Base-by-base conservation (phyloP, 2,113 vertebrate species). In the Notarius lentiginosus region DNA sequence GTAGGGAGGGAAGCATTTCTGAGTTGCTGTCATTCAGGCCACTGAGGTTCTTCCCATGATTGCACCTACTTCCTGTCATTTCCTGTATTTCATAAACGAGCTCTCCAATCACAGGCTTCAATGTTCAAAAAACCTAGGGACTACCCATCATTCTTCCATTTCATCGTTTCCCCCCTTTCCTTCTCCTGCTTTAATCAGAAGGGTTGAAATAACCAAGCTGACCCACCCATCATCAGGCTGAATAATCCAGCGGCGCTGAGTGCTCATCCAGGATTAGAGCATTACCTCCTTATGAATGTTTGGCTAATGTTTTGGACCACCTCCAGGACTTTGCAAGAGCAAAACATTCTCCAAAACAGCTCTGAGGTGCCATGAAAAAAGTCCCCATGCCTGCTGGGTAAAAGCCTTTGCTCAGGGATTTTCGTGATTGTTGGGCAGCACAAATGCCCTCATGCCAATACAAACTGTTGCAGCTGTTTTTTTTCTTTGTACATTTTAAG, bases 1-100 rank as follows among this genome's bases (percentile, higher is more conserved):
- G 8, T 14, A 3, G 90, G 90, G 90, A 91, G 91, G 91, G 92
- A 87, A 76, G 47, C 51, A 88, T 92, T 92, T 85, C 86, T 87
- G 90, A 89, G 86, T 51, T 92, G 93, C 89, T 90, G 90, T 93
- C 88, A 88, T 75, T 92, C 90, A 49, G 1, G 70, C 20, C 27
- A 58, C n/a, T 55, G 34, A 30, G 27, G 27, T 79, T 58, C 27
- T 58, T 34, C 53, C 30, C 79, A 47, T 41, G 79, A 81, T 61
- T 18, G 61, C 88, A 85, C 90, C 84, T 53, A 79, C 77, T 88
- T 86, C 73, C 88, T 88, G 80, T 85, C 86, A 70, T 88, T 82
- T 79, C 76, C 53, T 30, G n/a, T 9, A 18, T 55, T 58, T 41
- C 7, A 4, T 8, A 79, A 63, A 55, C 58, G 58, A 82, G 79